Evolutionary conservation across 2,113 vertebrate genomes (phyloP).

Genomic region (Phasianus colchicus): DNA sequence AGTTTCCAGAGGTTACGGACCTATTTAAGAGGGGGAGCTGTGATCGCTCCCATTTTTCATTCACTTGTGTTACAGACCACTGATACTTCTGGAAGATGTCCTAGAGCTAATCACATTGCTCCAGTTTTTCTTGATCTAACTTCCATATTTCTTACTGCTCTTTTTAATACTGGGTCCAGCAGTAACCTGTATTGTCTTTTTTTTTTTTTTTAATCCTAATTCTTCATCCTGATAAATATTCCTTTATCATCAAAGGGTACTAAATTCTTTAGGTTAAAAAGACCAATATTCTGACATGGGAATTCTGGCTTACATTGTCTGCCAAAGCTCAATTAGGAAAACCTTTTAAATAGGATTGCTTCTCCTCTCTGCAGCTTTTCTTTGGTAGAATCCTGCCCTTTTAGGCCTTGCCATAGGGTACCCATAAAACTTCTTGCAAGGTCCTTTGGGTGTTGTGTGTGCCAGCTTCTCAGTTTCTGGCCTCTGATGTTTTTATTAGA

Average conservation of each 20-base stretch:
- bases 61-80: not conserved
- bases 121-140: not conserved
- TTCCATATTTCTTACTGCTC: not conserved
- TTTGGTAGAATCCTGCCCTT: not conserved
- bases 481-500: not conserved
- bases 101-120: not conserved
- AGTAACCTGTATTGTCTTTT: not conserved
- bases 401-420: not conserved
- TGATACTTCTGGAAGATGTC: not conserved
- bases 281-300: not conserved
- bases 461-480: not conserved
- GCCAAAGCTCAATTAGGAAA: not conserved
- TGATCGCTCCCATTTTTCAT: not conserved
- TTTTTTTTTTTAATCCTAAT: not conserved
- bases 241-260: not conserved
- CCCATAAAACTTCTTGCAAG: not conserved
- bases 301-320: not conserved
- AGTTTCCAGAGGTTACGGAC: not conserved
- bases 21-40: not conserved
- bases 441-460: not conserved
- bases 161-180: not conserved
- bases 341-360: not conserved
- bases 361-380: not conserved
- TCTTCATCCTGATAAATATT: not conserved
- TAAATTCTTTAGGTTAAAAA: not conserved